phyloP scores from a whole-genome alignment of 2,888 invertebrate genomes.

The Parapristionchus giblindavisi region DNA sequence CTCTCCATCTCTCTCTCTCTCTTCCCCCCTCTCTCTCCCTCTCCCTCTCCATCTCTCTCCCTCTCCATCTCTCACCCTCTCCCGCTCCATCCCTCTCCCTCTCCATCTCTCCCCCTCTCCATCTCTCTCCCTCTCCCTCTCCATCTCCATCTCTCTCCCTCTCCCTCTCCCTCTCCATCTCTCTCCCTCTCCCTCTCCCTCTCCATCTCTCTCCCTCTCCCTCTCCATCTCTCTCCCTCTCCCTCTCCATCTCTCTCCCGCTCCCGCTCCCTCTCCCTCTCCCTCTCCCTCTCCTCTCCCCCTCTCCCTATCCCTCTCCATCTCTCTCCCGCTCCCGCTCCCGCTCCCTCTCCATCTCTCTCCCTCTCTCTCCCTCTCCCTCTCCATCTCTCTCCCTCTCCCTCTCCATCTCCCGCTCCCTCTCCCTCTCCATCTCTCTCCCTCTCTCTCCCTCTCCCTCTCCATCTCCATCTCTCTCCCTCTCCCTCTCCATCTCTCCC shows the following conservation, averaged over 20 bases:
- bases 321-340: constrained; percentile 6
- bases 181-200: constrained; percentile 27
- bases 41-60: too few species aligned
- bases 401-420: not conserved
- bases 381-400: not conserved
- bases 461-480: constrained; percentile 24
- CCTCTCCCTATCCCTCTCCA: not conserved
- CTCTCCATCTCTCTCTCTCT: too few species aligned
- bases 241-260: constrained; percentile 6
- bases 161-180: constrained; percentile 14
- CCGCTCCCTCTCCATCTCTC: not conserved
- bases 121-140: too few species aligned
- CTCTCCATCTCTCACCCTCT: too few species aligned
- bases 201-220: not conserved
- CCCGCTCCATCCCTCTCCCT: too few species aligned
- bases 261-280: not conserved
- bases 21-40: too few species aligned
- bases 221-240: not conserved
- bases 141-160: too few species aligned
- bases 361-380: constrained; percentile 1
- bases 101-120: too few species aligned
- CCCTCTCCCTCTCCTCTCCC: not conserved
- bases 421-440: not conserved
- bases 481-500: constrained; percentile 32
- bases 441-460: not conserved